Evolutionary conservation across 2,797 vertebrate genomes (phyloP).

Genomic region (Peromyscus eremicus): DNA sequence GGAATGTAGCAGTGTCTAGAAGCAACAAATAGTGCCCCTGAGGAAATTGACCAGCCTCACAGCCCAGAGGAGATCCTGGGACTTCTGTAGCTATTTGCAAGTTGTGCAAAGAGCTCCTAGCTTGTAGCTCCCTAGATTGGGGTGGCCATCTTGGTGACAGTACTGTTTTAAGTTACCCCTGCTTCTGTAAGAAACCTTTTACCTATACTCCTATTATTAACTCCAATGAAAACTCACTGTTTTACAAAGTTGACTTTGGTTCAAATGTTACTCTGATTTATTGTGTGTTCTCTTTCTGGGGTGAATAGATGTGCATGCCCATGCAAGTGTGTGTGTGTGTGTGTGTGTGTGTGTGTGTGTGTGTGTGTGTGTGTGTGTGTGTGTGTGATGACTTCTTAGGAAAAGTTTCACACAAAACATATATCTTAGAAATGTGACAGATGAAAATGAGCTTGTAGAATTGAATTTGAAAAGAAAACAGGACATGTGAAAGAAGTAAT

Average conservation of each 20-base stretch:
- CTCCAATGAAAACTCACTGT: neutral
- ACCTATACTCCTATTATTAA: neutral
- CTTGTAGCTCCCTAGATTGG: too few relatives aligned
- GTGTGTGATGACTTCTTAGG: neutral
- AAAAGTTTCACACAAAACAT: neutral
- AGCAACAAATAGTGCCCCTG: neutral
- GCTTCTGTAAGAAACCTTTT: neutral
- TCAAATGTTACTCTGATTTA: neutral
- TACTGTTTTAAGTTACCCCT: neutral
- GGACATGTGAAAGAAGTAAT: too few relatives aligned
- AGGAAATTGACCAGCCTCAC: neutral
- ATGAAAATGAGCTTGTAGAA: neutral
- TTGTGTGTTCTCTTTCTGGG: neutral
- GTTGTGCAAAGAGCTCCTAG: neutral
- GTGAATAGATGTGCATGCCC: neutral
- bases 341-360: neutral
- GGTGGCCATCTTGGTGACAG: neutral
- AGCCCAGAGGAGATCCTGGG: neutral
- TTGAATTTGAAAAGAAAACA: neutral
- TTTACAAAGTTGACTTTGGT: neutral
- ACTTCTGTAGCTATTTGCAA: neutral
- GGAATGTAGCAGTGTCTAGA: neutral
- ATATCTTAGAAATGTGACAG: neutral
- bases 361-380: neutral
- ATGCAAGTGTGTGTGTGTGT: neutral